Conservation (phyloP, 1,140 invertebrate genomes). For the Drosophila subobscura region DNA sequence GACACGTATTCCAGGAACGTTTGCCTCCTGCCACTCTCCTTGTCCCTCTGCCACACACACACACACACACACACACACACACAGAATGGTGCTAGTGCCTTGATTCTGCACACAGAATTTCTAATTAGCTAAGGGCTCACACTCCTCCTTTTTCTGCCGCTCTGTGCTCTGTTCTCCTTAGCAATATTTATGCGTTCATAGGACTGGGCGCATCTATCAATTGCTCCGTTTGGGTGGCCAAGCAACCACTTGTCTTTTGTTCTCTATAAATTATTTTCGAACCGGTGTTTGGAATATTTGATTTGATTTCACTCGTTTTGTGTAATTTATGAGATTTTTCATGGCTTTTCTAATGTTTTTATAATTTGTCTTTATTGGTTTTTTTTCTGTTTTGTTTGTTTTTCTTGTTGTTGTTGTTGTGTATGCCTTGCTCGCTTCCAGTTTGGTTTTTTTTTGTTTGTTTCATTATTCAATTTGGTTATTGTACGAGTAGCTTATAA, state of each 20-base stretch:
- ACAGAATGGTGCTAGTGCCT: slow-evolving; percentile 18
- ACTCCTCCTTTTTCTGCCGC: slow-evolving; percentile 9
- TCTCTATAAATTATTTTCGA: slow-evolving; percentile 71
- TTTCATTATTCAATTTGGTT: slow-evolving; percentile 35
- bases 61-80: no score
- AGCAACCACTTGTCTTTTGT: slow-evolving; percentile 59
- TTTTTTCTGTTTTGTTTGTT: slow-evolving; percentile 36
- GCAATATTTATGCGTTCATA: slow-evolving; percentile 70
- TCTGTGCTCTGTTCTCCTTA: not conserved
- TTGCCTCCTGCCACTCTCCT: not conserved
- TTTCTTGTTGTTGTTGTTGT: slow-evolving; percentile 32
- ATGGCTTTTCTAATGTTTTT: slow-evolving; percentile 38
- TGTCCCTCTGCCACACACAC: no score
- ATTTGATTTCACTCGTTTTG: slow-evolving; percentile 32
- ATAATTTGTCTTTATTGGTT: slow-evolving; percentile 75
- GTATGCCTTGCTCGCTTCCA: slow-evolving; percentile 52
- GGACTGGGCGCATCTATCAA: slow-evolving; percentile 65
- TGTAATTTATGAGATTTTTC: slow-evolving; percentile 64
- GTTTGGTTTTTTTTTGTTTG: not conserved
- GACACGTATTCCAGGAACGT: slow-evolving; percentile 37
- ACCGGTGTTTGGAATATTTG: slow-evolving; percentile 61
- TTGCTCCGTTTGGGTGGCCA: slow-evolving; percentile 65
- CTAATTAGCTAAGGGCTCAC: slow-evolving; percentile 57
- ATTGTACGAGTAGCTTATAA: slow-evolving; percentile 48
- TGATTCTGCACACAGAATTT: slow-evolving; percentile 69